Evolutionary conservation across 2,113 vertebrate genomes (phyloP).

Genomic region (Candoia aspera): DNA sequence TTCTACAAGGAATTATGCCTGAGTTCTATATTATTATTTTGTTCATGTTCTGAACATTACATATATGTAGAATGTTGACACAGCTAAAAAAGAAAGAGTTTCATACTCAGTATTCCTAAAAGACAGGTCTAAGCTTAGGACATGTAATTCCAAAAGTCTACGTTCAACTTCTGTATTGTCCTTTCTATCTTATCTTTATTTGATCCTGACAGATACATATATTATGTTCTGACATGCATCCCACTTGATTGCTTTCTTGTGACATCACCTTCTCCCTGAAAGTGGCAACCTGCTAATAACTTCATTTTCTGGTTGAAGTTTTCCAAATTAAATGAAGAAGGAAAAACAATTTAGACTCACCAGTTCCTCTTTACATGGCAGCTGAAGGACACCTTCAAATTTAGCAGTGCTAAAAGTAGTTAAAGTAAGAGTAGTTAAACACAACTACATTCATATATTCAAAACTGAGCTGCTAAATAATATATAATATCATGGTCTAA

Average conservation of each 20-base stretch:
- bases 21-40: neutral
- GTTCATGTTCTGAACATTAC: neutral
- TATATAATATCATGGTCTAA: slow-evolving; percentile 40
- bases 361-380: slow-evolving; percentile 77
- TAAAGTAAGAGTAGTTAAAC: neutral
- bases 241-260: slow-evolving; percentile 74
- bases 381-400: slow-evolving; percentile 73
- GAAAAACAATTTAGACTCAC: slow-evolving; percentile 77
- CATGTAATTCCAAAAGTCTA: slow-evolving; percentile 50
- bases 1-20: neutral
- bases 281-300: slow-evolving; percentile 80
- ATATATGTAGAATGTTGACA: neutral
- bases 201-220: slow-evolving; percentile 74
- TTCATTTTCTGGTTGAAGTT: slow-evolving; percentile 83
- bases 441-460: slow-evolving; percentile 40
- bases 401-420: slow-evolving; percentile 7
- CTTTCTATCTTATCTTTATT: slow-evolving; percentile 71
- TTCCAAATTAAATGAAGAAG: slow-evolving; percentile 82
- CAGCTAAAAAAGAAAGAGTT: neutral
- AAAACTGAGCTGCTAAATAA: slow-evolving; percentile 31
- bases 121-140: slow-evolving; percentile 55
- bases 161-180: slow-evolving; percentile 59
- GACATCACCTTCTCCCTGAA: slow-evolving; percentile 71
- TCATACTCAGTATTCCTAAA: neutral
- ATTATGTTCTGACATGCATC: slow-evolving; percentile 80